Evolutionary conservation across 2,888 invertebrate genomes (phyloP).

Genomic region (Metacarcinus magister): DNA sequence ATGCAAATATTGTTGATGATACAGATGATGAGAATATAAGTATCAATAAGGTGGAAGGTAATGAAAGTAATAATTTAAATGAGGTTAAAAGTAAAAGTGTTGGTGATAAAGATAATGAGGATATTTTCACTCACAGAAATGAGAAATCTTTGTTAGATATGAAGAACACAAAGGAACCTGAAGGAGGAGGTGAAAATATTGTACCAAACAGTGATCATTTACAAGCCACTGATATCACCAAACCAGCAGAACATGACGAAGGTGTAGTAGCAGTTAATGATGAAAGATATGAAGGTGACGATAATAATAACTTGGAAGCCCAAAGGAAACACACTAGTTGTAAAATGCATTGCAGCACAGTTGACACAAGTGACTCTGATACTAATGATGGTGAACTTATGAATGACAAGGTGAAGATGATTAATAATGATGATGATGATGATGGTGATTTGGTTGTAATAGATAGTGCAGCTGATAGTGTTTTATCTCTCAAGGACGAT

Average conservation of each 20-base stretch:
- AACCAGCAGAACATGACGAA: not conserved
- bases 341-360: not conserved
- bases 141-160: not conserved
- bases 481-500: not conserved
- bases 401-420: not conserved
- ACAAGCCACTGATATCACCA: not conserved
- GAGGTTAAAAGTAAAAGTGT: not conserved
- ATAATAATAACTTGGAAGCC: not conserved
- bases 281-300: not conserved
- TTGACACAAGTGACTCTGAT: not conserved
- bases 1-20: not conserved
- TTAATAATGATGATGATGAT: not conserved
- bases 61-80: not conserved
- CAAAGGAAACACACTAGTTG: not conserved
- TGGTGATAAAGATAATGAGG: not conserved
- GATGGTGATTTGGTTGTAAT: not conserved
- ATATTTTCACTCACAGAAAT: not conserved
- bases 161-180: constrained; percentile 9
- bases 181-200: not conserved
- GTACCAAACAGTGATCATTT: not conserved
- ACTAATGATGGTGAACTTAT: not conserved
- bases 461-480: not conserved
- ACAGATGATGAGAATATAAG: not conserved
- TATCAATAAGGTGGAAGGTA: not conserved
- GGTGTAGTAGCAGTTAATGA: not conserved